A percentile compares a stretch with the other conserved stretches of the same genome.
These are phyloP conservation scores for Sebastes wilsoni DNA, from an alignment of 2,797 vertebrate species.

Conservation along the genomic window DNA sequence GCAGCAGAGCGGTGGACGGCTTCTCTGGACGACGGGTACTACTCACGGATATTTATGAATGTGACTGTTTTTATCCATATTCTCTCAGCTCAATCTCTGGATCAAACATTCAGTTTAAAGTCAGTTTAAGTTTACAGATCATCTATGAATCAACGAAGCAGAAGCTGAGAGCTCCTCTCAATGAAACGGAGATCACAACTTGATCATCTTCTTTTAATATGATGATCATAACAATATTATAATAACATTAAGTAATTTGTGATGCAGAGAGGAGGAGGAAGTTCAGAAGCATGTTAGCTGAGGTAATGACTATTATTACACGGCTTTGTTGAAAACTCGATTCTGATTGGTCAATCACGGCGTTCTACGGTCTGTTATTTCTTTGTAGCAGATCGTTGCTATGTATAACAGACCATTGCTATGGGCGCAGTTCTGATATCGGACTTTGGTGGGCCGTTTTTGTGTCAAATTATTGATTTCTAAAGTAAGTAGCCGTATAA, in stretches of 20 bases:
- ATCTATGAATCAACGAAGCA: background rate
- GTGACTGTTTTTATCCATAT: background rate
- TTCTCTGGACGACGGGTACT: background rate
- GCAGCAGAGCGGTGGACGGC: conserved; percentile 17
- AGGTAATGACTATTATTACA: too few species aligned
- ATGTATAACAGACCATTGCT: too few species aligned
- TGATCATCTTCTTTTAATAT: background rate
- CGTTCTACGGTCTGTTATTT: too few species aligned
- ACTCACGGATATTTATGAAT: background rate
- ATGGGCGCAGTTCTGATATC: too few species aligned
- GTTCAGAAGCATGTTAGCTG: background rate
- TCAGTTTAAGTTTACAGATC: background rate
- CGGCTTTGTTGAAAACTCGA: too few species aligned
- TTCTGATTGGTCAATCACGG: too few species aligned
- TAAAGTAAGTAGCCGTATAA: accelerated
- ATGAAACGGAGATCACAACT: background rate
- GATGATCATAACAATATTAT: background rate
- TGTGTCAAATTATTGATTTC: too few species aligned
- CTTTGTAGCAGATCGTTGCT: too few species aligned
- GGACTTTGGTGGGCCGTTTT: too few species aligned
- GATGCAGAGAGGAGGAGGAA: too few species aligned
- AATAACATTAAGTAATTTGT: background rate
- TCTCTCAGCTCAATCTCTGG: background rate
- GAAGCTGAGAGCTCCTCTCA: background rate
- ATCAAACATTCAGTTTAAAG: background rate